Evolutionary conservation across 2,113 vertebrate species (phyloP), one percentile per base, ranked within the genome.

Genomic region (Apus apus): DNA sequence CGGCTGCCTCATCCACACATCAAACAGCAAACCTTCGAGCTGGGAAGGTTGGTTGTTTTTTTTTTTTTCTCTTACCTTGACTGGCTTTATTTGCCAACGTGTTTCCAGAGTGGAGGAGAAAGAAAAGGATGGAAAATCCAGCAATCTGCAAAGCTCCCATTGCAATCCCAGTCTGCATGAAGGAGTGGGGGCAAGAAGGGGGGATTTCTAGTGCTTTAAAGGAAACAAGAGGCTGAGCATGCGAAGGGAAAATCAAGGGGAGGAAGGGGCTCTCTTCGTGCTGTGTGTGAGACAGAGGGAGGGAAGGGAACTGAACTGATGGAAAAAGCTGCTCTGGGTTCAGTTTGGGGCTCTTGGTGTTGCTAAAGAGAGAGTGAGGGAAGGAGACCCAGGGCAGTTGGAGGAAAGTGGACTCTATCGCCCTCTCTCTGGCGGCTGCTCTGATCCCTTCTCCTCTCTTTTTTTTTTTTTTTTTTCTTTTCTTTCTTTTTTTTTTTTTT

Each of bases 141-240:
- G 98, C 98, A 98, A 98, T 98, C 98, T 98, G 98, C 95, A 98
- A 93, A 58, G 98, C 98, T 98, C 98, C 98, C 98, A 99, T 98
- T 92, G 98, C 96, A 96, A 97, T 98, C 97, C 96, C 97, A 96
- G 95, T 51, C 90, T 96, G 96, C 92, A 50, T 54, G 92, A 77
- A 97, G 89, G 85, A 81, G 91, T 18, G 93, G 94, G 94, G 91
- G 90, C 87, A 94, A 96, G 80, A 88, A 51, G 79, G 90, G 93
- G 94, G 87, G 86, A 87, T 90, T 95, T 93, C 95, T 80, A 38
- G 94, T 96, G 97, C 94, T 97, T 97, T 79, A 84, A 89, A 94
- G 91, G 93, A 87, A 95, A 95, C 93, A 94, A 96, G 95, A 76
- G 91, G 90, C 95, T 95, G 93, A 96, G 93, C 96, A 74, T 23